These are phyloP conservation scores for Eupithecia abbreviata DNA, from an alignment of 2,888 invertebrate species.

Conservation along the genomic window DNA sequence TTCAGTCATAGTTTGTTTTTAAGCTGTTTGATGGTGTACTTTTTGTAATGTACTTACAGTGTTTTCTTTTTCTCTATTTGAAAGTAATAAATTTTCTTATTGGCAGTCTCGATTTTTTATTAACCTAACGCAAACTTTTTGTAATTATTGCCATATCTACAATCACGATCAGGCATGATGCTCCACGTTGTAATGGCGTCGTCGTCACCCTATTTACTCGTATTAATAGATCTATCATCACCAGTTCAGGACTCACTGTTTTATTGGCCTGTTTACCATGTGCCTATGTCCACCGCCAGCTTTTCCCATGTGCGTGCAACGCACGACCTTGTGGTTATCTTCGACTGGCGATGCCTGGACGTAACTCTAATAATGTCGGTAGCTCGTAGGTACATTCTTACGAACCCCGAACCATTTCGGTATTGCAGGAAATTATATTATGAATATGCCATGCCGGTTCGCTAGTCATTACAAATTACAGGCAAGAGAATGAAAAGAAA, in stretches of 20 bases:
- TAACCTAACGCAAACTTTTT: neutral
- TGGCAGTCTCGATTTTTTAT: conserved; percentile 51
- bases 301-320: neutral
- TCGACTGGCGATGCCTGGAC: neutral
- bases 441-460: too few relatives aligned
- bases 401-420: neutral
- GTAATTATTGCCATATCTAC: neutral
- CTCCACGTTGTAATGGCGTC: neutral
- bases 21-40: conserved; percentile 59
- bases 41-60: conserved; percentile 76
- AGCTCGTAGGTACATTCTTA: neutral
- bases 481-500: neutral
- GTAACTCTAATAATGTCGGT: neutral
- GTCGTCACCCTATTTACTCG: neutral
- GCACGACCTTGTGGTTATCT: neutral
- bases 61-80: conserved; percentile 64
- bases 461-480: neutral
- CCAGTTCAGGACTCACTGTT: neutral
- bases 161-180: neutral
- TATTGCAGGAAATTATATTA: neutral
- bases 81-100: conserved; percentile 72
- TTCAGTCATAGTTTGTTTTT: conserved; percentile 55
- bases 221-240: neutral
- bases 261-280: neutral
- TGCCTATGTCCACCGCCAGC: neutral